phyloP scores from a whole-genome alignment of 2,888 invertebrate genomes.

The Dicyrtomina minuta region DNA sequence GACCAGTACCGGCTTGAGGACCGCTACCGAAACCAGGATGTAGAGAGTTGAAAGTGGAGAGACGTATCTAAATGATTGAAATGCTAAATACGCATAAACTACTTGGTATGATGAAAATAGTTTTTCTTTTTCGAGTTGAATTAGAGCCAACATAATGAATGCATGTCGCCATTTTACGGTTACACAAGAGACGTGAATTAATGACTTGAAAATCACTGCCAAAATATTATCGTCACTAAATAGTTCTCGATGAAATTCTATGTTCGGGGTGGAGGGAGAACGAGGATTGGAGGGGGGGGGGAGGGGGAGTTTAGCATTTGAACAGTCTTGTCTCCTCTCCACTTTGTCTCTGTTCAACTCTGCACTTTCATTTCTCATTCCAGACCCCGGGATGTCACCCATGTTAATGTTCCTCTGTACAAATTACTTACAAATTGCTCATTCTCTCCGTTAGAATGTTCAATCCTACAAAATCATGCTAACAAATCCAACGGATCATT shows the following conservation, averaged over 20 bases:
- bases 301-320: not conserved
- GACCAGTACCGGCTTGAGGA: no score
- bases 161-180: conserved; percentile 20
- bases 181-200: conserved; percentile 17
- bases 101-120: no score
- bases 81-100: no score
- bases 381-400: not conserved
- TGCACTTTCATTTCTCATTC: not conserved
- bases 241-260: conserved; percentile 14
- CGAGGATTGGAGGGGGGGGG: not conserved
- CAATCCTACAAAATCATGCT: not conserved
- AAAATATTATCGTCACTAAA: conserved; percentile 20
- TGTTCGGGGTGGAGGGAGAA: not conserved
- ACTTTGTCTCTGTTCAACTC: conserved; percentile 3
- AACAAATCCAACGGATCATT: not conserved
- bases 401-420: not conserved
- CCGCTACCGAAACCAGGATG: no score
- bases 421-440: not conserved
- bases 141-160: conserved; percentile 14
- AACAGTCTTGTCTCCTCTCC: conserved; percentile 4
- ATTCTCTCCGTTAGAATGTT: not conserved
- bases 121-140: not conserved
- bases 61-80: no score
- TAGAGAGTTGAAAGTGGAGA: no score
- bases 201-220: conserved; percentile 20